phyloP scores from a whole-genome alignment of 2,113 vertebrate species.

The Todiramphus saurophagus region DNA sequence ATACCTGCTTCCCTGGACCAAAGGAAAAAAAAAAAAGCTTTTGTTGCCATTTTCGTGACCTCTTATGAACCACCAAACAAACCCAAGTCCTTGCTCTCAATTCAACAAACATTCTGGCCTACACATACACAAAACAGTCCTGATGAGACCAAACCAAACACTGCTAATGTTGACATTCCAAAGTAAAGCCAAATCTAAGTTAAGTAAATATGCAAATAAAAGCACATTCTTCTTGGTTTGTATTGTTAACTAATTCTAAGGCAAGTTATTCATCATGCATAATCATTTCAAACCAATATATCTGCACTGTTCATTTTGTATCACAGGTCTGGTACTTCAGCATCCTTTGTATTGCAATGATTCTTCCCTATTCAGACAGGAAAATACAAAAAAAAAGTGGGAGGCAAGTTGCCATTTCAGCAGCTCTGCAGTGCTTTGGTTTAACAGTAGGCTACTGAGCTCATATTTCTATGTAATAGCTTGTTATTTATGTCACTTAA shows the following conservation, averaged over 20 bases:
- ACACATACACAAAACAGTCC: not conserved
- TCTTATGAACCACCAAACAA: not conserved
- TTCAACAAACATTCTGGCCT: not conserved
- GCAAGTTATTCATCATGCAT: not conserved
- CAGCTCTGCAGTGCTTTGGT: not conserved
- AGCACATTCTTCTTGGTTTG: not conserved
- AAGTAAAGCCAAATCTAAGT: slow-evolving; percentile 30
- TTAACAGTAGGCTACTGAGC: not conserved
- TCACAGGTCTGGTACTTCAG: not conserved
- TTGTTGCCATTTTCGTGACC: not conserved
- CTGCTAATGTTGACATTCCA: slow-evolving; percentile 27
- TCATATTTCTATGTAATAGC: not conserved
- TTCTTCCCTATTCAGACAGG: not conserved
- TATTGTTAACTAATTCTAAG: not conserved
- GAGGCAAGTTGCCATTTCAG: not conserved
- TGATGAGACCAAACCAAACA: slow-evolving; percentile 31
- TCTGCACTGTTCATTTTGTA: not conserved
- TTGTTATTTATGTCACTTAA: not conserved
- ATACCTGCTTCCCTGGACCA: not conserved
- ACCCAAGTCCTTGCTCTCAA: not conserved
- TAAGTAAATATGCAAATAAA: slow-evolving; percentile 45
- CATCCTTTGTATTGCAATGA: not conserved
- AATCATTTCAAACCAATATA: not conserved
- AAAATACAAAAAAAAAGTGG: not conserved
- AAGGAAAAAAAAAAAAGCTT: not conserved